A percentile compares a stretch with the other conserved stretches of the same genome.
Evolutionary conservation across 2,888 invertebrate genomes (phyloP).

Genomic region (Globia sparganii): DNA sequence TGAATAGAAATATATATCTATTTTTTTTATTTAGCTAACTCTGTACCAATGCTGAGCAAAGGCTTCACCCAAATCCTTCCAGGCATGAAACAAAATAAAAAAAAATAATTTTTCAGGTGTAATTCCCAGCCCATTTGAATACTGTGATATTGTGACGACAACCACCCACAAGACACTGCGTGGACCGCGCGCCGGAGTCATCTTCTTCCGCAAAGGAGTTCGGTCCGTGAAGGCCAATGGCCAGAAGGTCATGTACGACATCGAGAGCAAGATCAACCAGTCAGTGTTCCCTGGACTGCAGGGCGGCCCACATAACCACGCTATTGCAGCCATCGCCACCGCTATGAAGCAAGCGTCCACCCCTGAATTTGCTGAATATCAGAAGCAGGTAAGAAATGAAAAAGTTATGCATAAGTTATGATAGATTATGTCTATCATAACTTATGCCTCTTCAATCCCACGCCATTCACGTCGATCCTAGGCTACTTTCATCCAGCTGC

Average conservation of each 20-base stretch:
- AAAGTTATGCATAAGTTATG: neutral
- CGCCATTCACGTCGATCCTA: neutral
- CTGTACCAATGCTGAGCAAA: no score
- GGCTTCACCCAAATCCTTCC: neutral
- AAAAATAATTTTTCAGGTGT: constrained; percentile 84
- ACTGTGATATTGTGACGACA: constrained; percentile 97
- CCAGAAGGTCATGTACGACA: constrained; percentile 95
- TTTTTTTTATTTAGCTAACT: no score
- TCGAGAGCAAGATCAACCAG: constrained; percentile 96
- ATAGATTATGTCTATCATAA: no score
- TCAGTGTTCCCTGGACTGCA: constrained; percentile 98
- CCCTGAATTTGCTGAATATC: constrained; percentile 95
- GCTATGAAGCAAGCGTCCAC: constrained; percentile 97
- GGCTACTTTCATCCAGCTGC: neutral
- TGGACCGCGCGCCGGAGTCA: constrained; percentile 96
- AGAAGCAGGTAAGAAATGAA: constrained; percentile 92
- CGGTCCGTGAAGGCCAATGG: constrained; percentile 95
- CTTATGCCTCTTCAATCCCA: neutral
- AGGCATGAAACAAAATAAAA: neutral
- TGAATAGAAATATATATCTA: neutral
- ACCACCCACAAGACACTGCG: constrained; percentile 98
- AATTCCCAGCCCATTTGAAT: constrained; percentile 97
- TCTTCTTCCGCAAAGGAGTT: constrained; percentile 98
- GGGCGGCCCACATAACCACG: constrained; percentile 99
- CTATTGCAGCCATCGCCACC: constrained; percentile 98